Evolutionary conservation across 2,797 vertebrate genomes (phyloP).

Genomic region (Sebastes kiyomatsui): DNA sequence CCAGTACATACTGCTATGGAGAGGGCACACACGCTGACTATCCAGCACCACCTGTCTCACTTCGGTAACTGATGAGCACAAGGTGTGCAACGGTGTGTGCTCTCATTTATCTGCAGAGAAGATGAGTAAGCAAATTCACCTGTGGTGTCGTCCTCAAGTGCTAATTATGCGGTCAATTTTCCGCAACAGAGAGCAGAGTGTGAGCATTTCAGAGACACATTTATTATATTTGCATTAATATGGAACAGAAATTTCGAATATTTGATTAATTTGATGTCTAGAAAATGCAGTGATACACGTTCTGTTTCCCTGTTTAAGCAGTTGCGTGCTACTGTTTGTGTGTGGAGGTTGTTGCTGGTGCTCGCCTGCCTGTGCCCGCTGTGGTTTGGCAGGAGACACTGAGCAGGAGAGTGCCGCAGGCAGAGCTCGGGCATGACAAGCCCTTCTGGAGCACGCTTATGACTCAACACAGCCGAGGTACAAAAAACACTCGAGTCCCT

Average conservation of each 20-base stretch:
- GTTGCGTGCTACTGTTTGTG: conserved; percentile 21
- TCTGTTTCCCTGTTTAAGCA: conserved; percentile 1
- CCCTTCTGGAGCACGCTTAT: conserved; percentile 54
- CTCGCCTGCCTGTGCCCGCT: conserved; percentile 42
- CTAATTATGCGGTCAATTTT: conserved; percentile 62
- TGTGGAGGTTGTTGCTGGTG: conserved; percentile 29
- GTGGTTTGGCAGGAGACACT: conserved; percentile 58
- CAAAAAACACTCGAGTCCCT: conserved; percentile 7
- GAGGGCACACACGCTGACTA: conserved; percentile 49
- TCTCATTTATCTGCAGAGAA: conserved; percentile 63
- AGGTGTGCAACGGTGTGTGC: conserved; percentile 53
- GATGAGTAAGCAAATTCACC: conserved; percentile 72
- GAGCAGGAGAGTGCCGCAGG: conserved; percentile 48
- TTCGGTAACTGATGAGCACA: conserved; percentile 62
- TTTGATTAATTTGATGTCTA: conserved; percentile 1
- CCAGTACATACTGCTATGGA: conserved; percentile 62
- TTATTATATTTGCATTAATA: conserved; percentile 42
- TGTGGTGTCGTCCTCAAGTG: conserved; percentile 43
- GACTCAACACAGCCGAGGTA: conserved; percentile 42
- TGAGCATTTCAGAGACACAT: conserved; percentile 12
- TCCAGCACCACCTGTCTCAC: conserved; percentile 74
- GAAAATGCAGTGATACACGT: neutral
- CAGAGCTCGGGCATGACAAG: conserved; percentile 54
- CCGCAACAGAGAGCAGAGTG: conserved; percentile 33
- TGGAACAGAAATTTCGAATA: conserved; percentile 3